Conservation (phyloP, 2,113 vertebrate genomes). For the Stomatorhinus ivindoensis region DNA sequence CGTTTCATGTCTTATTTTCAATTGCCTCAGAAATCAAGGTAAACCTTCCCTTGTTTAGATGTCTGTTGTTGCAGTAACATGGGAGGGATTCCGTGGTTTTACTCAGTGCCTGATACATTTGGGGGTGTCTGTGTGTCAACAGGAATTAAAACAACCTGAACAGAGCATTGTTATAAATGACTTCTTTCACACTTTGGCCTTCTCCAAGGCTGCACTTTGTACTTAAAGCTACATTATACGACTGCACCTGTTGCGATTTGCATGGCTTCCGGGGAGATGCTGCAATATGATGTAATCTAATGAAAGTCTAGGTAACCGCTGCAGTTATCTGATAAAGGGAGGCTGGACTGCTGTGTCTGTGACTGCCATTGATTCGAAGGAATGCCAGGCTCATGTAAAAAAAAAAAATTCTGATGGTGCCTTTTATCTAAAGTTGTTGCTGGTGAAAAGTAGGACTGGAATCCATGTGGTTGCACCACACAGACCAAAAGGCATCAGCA, state of each 20-base stretch:
- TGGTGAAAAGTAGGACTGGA: not conserved
- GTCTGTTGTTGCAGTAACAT: not conserved
- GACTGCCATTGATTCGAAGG: not conserved
- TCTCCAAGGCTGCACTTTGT: not conserved
- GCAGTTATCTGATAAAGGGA: slow-evolving; percentile 23
- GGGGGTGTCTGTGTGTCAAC: not conserved
- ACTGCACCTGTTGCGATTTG: slow-evolving; percentile 21
- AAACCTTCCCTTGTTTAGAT: not conserved
- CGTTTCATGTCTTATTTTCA: not conserved
- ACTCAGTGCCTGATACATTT: not conserved
- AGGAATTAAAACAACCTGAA: not conserved
- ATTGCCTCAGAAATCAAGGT: not conserved
- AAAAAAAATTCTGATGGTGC: not conserved
- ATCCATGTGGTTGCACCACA: not conserved
- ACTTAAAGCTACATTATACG: slow-evolving; percentile 9
- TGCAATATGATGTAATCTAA: slow-evolving; percentile 66
- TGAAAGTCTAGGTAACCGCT: slow-evolving; percentile 46
- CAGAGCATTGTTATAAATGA: not conserved
- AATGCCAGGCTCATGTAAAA: not conserved
- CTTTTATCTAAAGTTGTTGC: not conserved
- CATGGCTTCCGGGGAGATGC: slow-evolving; percentile 41
- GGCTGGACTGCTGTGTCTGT: not conserved
- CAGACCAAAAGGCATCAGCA: not conserved
- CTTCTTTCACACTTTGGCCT: not conserved
- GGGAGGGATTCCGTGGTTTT: not conserved